Percentiles rank a stretch among this genome's conserved stretches.
Conservation (phyloP, 2,797 vertebrate species). For the Argya squamiceps region DNA sequence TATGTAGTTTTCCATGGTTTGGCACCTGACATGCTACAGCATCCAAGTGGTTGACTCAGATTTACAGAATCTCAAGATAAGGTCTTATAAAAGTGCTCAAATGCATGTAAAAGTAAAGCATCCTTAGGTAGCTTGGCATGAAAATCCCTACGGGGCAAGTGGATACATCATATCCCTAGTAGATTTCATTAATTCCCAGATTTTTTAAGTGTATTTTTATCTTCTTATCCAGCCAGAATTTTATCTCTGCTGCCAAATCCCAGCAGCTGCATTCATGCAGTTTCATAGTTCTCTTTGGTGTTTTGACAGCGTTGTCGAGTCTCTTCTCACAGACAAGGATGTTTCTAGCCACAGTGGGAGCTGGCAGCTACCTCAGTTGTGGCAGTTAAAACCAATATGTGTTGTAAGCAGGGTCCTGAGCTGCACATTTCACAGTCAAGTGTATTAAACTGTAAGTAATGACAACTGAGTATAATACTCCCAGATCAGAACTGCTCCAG, state of each 20-base stretch:
- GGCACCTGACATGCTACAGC: background rate
- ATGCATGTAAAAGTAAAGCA: background rate
- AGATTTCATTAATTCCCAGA: background rate
- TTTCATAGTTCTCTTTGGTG: background rate
- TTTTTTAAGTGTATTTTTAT: background rate
- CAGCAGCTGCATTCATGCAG: background rate
- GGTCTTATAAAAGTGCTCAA: background rate
- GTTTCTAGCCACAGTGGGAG: background rate
- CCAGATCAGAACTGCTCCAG: background rate
- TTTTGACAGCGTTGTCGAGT: background rate
- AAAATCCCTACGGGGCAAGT: background rate
- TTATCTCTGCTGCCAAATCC: background rate
- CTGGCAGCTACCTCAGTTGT: background rate
- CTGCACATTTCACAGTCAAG: background rate
- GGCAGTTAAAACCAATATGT: background rate
- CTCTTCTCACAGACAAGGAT: background rate
- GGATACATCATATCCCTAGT: background rate
- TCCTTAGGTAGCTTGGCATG: background rate
- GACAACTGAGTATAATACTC: background rate
- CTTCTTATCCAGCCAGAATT: background rate
- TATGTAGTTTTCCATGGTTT: background rate
- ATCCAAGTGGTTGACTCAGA: background rate
- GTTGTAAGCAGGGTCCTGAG: background rate
- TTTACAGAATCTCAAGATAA: background rate
- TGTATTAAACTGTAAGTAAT: background rate